These are phyloP conservation scores for Laupala kohalensis DNA, from an alignment of 1,140 invertebrate species.

Conservation along the genomic window DNA sequence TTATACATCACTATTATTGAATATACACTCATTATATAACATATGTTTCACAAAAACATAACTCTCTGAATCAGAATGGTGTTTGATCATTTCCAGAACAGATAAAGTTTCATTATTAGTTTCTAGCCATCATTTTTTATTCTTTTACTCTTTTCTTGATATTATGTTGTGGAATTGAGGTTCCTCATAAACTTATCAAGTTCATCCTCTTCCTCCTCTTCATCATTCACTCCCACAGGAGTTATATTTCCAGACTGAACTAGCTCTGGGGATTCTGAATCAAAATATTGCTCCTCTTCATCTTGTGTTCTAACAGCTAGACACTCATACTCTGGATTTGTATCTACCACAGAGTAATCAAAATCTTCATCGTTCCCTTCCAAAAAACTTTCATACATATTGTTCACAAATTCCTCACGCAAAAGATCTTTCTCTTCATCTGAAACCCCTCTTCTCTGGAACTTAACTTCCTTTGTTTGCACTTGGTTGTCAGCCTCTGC, in stretches of 20 bases:
- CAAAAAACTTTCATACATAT: slow-evolving; percentile 80
- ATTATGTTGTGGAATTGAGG: no score
- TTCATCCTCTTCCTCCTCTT: slow-evolving; percentile 42
- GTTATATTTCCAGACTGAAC: slow-evolving; percentile 15
- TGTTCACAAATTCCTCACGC: slow-evolving; percentile 67
- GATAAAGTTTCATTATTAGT: no score
- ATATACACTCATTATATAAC: no score
- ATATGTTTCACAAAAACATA: no score
- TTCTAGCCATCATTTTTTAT: no score
- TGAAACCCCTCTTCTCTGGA: slow-evolving; percentile 14
- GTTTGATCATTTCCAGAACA: no score
- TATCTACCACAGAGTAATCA: slow-evolving; percentile 66
- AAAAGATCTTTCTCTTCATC: slow-evolving; percentile 40
- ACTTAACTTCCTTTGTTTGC: no score
- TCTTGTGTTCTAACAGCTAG: slow-evolving; percentile 52
- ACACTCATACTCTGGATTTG: slow-evolving; percentile 68
- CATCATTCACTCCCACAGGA: slow-evolving; percentile 18
- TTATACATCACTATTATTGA: no score
- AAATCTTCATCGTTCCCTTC: slow-evolving; percentile 69
- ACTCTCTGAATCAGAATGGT: no score
- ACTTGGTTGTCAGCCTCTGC: no score
- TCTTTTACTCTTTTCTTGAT: no score
- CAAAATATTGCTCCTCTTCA: slow-evolving; percentile 82
- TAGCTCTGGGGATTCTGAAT: slow-evolving; percentile 53
- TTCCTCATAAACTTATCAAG: slow-evolving; percentile 59